Base-by-base conservation (phyloP, 1,140 invertebrate species). In the Zelostemma sp. region DNA sequence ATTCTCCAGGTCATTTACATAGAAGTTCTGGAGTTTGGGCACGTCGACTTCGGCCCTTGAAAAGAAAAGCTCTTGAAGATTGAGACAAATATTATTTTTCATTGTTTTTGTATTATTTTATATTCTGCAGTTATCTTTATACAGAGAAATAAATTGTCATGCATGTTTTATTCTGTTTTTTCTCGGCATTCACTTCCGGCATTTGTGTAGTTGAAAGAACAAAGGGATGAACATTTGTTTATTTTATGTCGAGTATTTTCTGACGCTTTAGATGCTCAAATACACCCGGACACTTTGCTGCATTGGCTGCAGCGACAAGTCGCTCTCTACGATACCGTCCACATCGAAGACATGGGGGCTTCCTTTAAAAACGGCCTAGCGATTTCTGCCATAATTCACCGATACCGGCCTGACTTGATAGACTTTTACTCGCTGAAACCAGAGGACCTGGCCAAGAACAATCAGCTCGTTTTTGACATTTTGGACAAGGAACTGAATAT, bases 371-470 rank as follows among this genome's bases (percentile, higher is more conserved):
- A 89, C 81, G 95, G 95, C 6, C 80, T 93, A 49, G 92, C 92
- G 3, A 85, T 96, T 50, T 94, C 92, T 86, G 93, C 93, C n/a
- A 90, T 96, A 28, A 89, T 96, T 67, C 89, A 92, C 80, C 90
- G 92, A 71, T 97, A 96, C 85, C 87, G 94, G 65, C 95, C 95
- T n/a, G 93, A 96, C 86, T 86, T 97, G 14, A 88, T 97, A 48
- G 93, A 95, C 75, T 92, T 91, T 73, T 82, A 86, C 68, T 86
- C 88, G 25, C 83, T 95, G 21, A 88, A 90, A 56, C 83, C 88
- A 55, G 88, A 91, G 48, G 90, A 93, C 71, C 78, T 87, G 9
- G 79, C 82, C 28, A 87, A 88, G 70, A 94, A 94, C 79, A 94
- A 94, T 84, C 92, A 95, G 77, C 74, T 93, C 51, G 94, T 93